phyloP scores from a whole-genome alignment of 2,797 vertebrate species.

The Xenopus petersii region DNA sequence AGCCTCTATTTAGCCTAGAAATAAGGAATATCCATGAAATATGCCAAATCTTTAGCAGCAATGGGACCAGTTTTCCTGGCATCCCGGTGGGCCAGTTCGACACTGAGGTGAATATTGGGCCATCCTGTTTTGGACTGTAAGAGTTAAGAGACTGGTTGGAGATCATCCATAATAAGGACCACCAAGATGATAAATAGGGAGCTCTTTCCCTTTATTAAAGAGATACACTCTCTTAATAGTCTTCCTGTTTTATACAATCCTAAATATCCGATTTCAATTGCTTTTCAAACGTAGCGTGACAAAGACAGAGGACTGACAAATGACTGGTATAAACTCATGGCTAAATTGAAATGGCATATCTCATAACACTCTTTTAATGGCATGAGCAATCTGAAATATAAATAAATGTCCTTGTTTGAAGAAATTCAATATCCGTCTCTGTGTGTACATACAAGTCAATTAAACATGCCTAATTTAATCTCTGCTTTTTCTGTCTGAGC shows the following conservation, averaged over 20 bases:
- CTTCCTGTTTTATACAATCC: slow-evolving; percentile 46
- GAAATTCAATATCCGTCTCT: slow-evolving; percentile 48
- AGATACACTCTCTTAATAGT: slow-evolving; percentile 24
- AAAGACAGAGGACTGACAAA: slow-evolving; percentile 50
- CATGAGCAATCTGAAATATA: slow-evolving; percentile 49
- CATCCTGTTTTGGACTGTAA: too few species aligned
- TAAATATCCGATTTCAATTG: slow-evolving; percentile 49
- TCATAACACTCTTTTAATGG: slow-evolving; percentile 50
- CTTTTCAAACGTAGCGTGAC: slow-evolving; percentile 45
- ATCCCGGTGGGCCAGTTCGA: too few species aligned
- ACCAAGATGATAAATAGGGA: slow-evolving; percentile 29
- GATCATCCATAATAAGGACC: slow-evolving; percentile 5
- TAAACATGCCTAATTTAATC: slow-evolving; percentile 51
- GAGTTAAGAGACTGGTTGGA: background rate
- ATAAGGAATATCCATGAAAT: too few species aligned
- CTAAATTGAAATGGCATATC: slow-evolving; percentile 49
- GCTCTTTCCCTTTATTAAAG: slow-evolving; percentile 32
- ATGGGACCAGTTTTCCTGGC: too few species aligned
- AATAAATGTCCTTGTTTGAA: slow-evolving; percentile 50
- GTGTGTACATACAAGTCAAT: slow-evolving; percentile 48
- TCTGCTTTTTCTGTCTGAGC: slow-evolving; percentile 39
- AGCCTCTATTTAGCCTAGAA: too few species aligned
- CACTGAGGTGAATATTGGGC: too few species aligned
- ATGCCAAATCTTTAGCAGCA: too few species aligned
- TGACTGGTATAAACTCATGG: slow-evolving; percentile 47